These are phyloP conservation scores for Plebejus anna DNA, from an alignment of 2,888 invertebrate genomes.

Conservation along the genomic window DNA sequence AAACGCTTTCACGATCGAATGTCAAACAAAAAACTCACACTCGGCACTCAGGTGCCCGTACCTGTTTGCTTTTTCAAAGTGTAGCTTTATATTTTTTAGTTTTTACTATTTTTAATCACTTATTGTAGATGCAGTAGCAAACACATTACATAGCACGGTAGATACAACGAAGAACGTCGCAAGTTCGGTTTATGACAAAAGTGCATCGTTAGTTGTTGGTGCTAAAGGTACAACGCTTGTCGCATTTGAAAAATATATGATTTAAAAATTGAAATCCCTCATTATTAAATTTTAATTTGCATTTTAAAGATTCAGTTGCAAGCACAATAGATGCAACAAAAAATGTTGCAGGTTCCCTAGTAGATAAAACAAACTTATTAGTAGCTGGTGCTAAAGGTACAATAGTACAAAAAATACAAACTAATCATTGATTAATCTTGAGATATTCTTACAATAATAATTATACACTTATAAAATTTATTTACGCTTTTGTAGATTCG, in stretches of 20 bases:
- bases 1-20: too few species aligned
- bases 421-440: too few species aligned
- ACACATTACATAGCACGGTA: constrained; percentile 51
- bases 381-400: constrained; percentile 53
- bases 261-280: too few species aligned
- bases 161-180: constrained; percentile 58
- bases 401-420: neutral
- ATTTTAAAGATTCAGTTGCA: constrained; percentile 39
- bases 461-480: too few species aligned
- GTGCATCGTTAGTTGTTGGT: constrained; percentile 46
- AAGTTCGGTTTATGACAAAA: constrained; percentile 51
- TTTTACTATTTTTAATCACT: constrained; percentile 13
- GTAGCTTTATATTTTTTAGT: neutral
- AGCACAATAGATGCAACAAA: constrained; percentile 64
- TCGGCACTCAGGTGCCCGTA: too few species aligned
- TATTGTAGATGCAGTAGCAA: constrained; percentile 49
- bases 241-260: too few species aligned
- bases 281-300: constrained; percentile 48
- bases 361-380: constrained; percentile 55
- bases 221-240: constrained; percentile 31
- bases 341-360: constrained; percentile 64
- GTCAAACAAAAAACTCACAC: too few species aligned
- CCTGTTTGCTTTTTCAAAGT: neutral
- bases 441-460: too few species aligned
- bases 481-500: neutral